Conservation (phyloP, 2,888 invertebrate species). For the Mantis religiosa region DNA sequence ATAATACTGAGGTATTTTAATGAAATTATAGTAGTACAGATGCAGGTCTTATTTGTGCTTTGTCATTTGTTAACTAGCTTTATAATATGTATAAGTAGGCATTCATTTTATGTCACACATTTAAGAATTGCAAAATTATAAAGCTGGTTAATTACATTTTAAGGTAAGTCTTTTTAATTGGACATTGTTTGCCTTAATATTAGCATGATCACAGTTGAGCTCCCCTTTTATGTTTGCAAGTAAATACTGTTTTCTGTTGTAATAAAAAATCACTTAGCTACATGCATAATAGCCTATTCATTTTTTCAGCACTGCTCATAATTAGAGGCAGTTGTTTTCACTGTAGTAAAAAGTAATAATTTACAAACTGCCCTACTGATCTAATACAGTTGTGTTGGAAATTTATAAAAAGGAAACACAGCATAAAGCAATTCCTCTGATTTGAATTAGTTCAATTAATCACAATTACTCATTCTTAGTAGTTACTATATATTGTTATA, state of each 20-base stretch:
- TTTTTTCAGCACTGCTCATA: too few relatives aligned
- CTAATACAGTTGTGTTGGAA: too few relatives aligned
- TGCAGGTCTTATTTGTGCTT: neutral
- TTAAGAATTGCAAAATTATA: neutral
- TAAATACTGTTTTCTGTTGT: neutral
- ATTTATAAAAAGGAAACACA: too few relatives aligned
- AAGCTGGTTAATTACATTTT: neutral
- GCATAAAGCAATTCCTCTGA: too few relatives aligned
- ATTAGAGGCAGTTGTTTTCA: too few relatives aligned
- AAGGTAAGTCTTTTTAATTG: neutral
- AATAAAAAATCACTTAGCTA: neutral
- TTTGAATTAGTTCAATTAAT: too few relatives aligned
- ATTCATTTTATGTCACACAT: neutral
- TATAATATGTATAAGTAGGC: neutral
- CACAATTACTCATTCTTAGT: too few relatives aligned
- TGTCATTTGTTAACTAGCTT: neutral
- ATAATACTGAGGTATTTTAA: neutral
- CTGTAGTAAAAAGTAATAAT: too few relatives aligned
- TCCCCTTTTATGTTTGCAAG: neutral
- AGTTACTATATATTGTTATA: too few relatives aligned
- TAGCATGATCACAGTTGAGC: neutral
- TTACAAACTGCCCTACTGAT: too few relatives aligned
- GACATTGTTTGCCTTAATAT: neutral
- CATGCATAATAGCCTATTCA: neutral
- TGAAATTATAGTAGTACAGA: neutral